These are phyloP conservation scores for Operophtera brumata DNA, from an alignment of 2,888 invertebrate genomes.

Conservation along the genomic window DNA sequence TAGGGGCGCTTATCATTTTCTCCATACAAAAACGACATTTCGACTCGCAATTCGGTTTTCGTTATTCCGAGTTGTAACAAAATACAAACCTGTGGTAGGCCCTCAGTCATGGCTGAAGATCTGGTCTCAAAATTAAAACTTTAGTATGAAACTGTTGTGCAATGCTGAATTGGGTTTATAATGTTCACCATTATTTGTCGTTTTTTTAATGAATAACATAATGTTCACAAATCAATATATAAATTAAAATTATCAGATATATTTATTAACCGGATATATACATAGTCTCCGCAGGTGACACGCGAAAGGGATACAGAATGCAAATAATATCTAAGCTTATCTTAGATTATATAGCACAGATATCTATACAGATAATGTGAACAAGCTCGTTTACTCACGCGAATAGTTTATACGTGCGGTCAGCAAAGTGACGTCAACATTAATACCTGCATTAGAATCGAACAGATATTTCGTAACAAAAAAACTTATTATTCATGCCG, in stretches of 20 bases:
- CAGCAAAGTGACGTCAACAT: not conserved
- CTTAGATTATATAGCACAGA: not conserved
- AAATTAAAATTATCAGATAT: not conserved
- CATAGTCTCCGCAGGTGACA: not conserved
- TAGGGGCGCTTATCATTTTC: too few species aligned
- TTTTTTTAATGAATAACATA: too few species aligned
- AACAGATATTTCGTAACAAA: too few species aligned
- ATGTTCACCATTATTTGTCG: not conserved
- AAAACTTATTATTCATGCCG: too few species aligned
- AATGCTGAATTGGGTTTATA: not conserved
- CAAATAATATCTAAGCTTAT: not conserved
- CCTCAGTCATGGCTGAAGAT: too few species aligned
- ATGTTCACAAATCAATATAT: too few species aligned
- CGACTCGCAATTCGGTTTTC: too few species aligned
- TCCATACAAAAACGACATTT: too few species aligned
- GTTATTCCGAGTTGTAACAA: too few species aligned
- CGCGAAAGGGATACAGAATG: not conserved
- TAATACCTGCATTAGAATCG: too few species aligned
- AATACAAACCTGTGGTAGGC: too few species aligned
- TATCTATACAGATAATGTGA: not conserved
- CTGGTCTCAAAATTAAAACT: too few species aligned
- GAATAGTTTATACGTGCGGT: not conserved
- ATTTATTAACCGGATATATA: not conserved
- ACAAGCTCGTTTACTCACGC: not conserved
- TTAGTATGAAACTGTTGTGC: not conserved